These are phyloP conservation scores for Ennomos fuscantarius DNA, from an alignment of 2,888 invertebrate genomes.

Conservation along the genomic window DNA sequence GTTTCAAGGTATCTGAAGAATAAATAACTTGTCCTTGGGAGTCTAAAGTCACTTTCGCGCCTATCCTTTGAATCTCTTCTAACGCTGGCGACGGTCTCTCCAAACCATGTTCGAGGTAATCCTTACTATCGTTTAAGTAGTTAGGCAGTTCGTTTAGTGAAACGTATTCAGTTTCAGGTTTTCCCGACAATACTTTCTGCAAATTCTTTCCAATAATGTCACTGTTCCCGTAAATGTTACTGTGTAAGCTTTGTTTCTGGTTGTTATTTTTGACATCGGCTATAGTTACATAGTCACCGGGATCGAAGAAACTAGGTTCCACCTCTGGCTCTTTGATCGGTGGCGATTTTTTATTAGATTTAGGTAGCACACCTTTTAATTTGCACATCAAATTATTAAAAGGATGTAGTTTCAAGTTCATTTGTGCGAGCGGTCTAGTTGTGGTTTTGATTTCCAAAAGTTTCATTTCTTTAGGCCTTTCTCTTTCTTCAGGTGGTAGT, in stretches of 20 bases:
- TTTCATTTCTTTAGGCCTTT: conserved; percentile 62
- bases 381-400: conserved; percentile 90
- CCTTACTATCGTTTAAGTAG: conserved; percentile 73
- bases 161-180: conserved; percentile 90
- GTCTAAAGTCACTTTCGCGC: conserved; percentile 92
- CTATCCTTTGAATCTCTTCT: conserved; percentile 83
- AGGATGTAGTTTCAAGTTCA: conserved; percentile 81
- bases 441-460: conserved; percentile 48
- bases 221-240: conserved; percentile 86
- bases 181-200: conserved; percentile 85
- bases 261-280: conserved; percentile 93
- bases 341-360: conserved; percentile 80
- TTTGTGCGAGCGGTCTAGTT: conserved; percentile 60
- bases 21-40: conserved; percentile 95
- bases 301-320: conserved; percentile 83
- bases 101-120: conserved; percentile 69
- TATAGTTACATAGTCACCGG: conserved; percentile 94
- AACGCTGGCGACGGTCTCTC: conserved; percentile 62
- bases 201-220: conserved; percentile 88
- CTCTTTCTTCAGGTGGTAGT: conserved; percentile 67
- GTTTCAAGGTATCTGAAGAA: conserved; percentile 93
- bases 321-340: conserved; percentile 72
- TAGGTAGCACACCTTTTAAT: conserved; percentile 87
- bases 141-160: conserved; percentile 92
- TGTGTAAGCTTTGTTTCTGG: conserved; percentile 81